Conservation (phyloP, 1,140 invertebrate genomes). For the Nomia melanderi region DNA sequence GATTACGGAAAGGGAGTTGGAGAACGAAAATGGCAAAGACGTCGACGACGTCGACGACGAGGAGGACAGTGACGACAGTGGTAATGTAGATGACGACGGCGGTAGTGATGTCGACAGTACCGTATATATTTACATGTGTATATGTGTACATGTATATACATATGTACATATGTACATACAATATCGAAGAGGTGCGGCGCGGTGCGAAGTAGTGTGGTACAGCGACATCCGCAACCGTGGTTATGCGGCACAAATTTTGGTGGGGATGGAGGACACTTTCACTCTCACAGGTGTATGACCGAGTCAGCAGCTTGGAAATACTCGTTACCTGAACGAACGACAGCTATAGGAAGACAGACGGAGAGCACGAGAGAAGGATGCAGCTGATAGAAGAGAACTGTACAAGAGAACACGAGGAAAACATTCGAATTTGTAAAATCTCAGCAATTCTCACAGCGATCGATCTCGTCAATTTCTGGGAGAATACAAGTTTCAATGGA, state of each 20-base stretch:
- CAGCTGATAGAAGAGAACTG: background rate
- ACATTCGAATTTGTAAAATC: background rate
- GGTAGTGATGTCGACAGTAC: constrained; percentile 5
- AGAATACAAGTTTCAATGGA: background rate
- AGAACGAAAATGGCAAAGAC: too few species aligned
- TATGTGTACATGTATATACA: too few species aligned
- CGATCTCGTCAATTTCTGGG: background rate
- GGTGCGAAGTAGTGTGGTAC: background rate
- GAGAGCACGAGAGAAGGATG: background rate
- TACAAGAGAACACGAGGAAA: background rate
- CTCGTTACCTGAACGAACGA: constrained; percentile 24
- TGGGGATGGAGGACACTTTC: constrained; percentile 78
- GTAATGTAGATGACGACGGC: too few species aligned
- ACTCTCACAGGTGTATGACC: constrained; percentile 81
- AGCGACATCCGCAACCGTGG: constrained; percentile 46
- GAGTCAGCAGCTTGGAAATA: constrained; percentile 60
- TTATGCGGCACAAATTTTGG: constrained; percentile 53
- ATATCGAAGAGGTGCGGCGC: background rate
- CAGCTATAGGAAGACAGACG: background rate
- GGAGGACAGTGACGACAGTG: constrained; percentile 29
- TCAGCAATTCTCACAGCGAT: background rate
- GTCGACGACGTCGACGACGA: too few species aligned
- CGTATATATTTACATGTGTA: too few species aligned
- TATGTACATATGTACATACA: background rate
- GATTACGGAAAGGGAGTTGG: too few species aligned